A percentile compares a stretch with the other conserved stretches of the same genome.
These are phyloP conservation scores for Aphelocoma californica DNA, from an alignment of 2,797 vertebrate genomes.

Conservation along the genomic window DNA sequence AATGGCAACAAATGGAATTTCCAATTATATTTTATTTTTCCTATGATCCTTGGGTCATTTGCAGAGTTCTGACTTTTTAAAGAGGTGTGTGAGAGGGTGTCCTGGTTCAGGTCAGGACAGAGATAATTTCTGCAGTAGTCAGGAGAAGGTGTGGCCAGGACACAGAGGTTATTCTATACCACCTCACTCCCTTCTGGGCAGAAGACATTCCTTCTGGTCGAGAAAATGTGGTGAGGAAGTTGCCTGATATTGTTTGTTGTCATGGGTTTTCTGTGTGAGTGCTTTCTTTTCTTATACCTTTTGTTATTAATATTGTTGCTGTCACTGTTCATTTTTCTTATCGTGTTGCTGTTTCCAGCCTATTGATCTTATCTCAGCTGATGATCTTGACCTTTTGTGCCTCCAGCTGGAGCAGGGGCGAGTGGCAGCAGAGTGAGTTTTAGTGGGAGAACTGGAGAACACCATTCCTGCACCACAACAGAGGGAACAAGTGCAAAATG, in stretches of 20 bases:
- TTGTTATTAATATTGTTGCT: not conserved
- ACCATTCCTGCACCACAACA: accelerated
- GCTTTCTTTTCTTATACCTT: not conserved
- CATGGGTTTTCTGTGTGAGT: accelerated
- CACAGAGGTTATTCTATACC: not conserved
- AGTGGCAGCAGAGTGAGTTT: not conserved
- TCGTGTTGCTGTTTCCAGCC: accelerated
- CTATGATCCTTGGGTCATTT: not conserved
- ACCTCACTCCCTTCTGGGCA: not conserved
- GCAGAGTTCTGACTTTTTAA: not conserved
- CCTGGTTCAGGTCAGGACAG: not conserved
- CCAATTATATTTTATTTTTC: not conserved
- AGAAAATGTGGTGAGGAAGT: not conserved
- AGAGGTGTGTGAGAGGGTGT: not conserved
- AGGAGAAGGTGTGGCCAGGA: not conserved
- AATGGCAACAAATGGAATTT: not conserved
- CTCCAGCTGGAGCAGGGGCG: not conserved
- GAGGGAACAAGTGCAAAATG: not conserved
- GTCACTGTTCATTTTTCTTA: not conserved
- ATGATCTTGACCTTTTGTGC: not conserved
- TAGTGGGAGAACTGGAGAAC: not conserved
- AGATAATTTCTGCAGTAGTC: not conserved
- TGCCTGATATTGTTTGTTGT: not conserved
- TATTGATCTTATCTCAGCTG: not conserved
- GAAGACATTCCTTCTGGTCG: not conserved